These are phyloP conservation scores for Panzeria rudis DNA, from an alignment of 2,888 invertebrate genomes.

Conservation along the genomic window DNA sequence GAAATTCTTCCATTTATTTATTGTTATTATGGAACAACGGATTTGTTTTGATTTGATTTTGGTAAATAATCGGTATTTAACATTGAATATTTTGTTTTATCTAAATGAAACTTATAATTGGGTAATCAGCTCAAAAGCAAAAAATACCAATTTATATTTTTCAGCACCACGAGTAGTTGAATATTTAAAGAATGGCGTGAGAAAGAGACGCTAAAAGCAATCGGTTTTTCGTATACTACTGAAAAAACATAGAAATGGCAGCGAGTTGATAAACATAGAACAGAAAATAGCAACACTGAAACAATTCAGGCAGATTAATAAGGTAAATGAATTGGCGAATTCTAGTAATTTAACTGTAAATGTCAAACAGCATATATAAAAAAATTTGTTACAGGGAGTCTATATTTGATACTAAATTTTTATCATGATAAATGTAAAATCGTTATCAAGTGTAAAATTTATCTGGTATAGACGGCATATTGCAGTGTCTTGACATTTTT, in stretches of 20 bases:
- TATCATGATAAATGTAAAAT: no score
- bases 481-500: no score
- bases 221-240: constrained; percentile 26
- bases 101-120: constrained; percentile 49
- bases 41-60: constrained; percentile 69
- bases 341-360: no score
- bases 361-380: no score
- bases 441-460: no score
- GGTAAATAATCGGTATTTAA: constrained; percentile 70
- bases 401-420: no score
- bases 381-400: no score
- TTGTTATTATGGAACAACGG: constrained; percentile 59
- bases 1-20: constrained; percentile 69
- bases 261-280: constrained; percentile 11
- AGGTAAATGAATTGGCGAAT: no score
- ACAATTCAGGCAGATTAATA: background rate
- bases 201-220: constrained; percentile 43
- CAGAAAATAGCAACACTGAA: background rate
- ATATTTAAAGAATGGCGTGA: constrained; percentile 40
- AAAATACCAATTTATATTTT: constrained; percentile 62
- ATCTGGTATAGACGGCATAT: no score
- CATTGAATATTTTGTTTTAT: constrained; percentile 54
- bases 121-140: constrained; percentile 60
- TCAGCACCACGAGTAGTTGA: constrained; percentile 60
- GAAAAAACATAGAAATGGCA: constrained; percentile 7